Percentiles rank a stretch among this genome's conserved stretches.
Evolutionary conservation across 2,888 invertebrate genomes (phyloP).

Genomic region (Macaria notata): DNA sequence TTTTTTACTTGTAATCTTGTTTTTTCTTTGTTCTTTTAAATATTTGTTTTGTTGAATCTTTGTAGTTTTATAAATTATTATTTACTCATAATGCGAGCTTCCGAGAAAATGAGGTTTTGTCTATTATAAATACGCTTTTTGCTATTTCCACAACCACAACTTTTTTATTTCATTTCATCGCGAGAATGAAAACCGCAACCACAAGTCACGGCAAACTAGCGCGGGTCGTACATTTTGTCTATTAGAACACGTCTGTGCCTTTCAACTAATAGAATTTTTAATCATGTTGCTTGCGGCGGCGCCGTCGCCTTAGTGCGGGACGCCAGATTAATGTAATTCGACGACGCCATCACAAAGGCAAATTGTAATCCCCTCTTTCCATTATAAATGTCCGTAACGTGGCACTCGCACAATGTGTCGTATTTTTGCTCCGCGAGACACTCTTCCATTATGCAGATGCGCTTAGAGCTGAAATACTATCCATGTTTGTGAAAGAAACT

Average conservation of each 20-base stretch:
- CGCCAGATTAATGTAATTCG: conserved; percentile 81
- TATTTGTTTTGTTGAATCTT: too few relatives aligned
- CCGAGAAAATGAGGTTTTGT: too few relatives aligned
- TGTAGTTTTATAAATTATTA: too few relatives aligned
- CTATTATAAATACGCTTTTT: background rate
- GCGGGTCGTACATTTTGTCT: conserved; percentile 68
- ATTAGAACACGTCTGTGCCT: conserved; percentile 74
- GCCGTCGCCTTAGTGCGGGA: conserved; percentile 45
- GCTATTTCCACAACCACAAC: conserved; percentile 3
- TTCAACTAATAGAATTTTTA: conserved; percentile 82
- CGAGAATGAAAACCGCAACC: conserved; percentile 25
- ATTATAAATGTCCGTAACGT: conserved; percentile 69
- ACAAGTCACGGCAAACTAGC: conserved; percentile 48
- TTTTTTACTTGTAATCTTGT: too few relatives aligned
- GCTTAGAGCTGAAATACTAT: conserved; percentile 33
- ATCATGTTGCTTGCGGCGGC: conserved; percentile 76
- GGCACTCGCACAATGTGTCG: conserved; percentile 64
- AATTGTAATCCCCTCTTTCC: conserved; percentile 79
- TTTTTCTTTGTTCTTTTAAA: too few relatives aligned
- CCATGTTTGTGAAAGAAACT: conserved; percentile 46
- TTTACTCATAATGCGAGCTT: too few relatives aligned
- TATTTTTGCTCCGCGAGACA: conserved; percentile 57
- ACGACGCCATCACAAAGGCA: conserved; percentile 80
- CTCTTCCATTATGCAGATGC: conserved; percentile 44
- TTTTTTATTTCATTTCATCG: conserved; percentile 29